phyloP scores from a whole-genome alignment of 2,797 vertebrate genomes.

The Silurus lanzhouensis region DNA sequence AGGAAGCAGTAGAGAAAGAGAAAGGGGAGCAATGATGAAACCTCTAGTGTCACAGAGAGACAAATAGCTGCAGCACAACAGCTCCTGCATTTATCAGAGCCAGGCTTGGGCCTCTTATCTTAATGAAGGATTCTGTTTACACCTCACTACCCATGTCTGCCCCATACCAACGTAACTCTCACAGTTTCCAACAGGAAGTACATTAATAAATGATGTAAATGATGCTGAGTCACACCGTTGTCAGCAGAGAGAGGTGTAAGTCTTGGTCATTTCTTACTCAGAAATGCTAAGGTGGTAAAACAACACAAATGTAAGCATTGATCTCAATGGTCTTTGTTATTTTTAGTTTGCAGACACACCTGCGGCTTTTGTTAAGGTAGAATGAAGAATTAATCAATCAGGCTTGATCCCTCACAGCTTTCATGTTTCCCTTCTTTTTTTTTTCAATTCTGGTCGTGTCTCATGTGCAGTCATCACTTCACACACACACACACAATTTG shows the following conservation, averaged over 20 bases:
- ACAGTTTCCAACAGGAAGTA: slow-evolving; percentile 50
- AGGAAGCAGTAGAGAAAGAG: slow-evolving; percentile 18
- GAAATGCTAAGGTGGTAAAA: slow-evolving; percentile 9
- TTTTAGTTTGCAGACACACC: slow-evolving; percentile 43
- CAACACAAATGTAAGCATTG: slow-evolving; percentile 40
- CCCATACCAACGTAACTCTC: slow-evolving; percentile 46
- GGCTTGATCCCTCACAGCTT: slow-evolving; percentile 33
- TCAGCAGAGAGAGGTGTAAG: slow-evolving; percentile 35
- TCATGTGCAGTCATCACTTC: slow-evolving; percentile 23
- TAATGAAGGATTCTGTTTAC: slow-evolving; percentile 72
- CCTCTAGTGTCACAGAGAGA: slow-evolving; percentile 40
- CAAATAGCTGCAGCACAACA: slow-evolving; percentile 53
- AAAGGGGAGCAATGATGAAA: slow-evolving; percentile 48
- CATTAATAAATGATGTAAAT: slow-evolving; percentile 55
- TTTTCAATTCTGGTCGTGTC: slow-evolving; percentile 19
- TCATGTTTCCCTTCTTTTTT: slow-evolving; percentile 45
- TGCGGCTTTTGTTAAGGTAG: slow-evolving; percentile 41
- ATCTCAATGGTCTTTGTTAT: slow-evolving; percentile 38
- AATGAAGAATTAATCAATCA: slow-evolving; percentile 45
- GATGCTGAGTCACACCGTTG: slow-evolving; percentile 50
- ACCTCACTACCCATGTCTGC: slow-evolving; percentile 55
- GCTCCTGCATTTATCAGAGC: slow-evolving; percentile 56
- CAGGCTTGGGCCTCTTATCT: slow-evolving; percentile 68
- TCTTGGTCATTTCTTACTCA: slow-evolving; percentile 33
- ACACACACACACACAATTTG: slow-evolving; percentile 12